phyloP scores from a whole-genome alignment of 2,797 vertebrate genomes.

The Epinephelus malabaricus region DNA sequence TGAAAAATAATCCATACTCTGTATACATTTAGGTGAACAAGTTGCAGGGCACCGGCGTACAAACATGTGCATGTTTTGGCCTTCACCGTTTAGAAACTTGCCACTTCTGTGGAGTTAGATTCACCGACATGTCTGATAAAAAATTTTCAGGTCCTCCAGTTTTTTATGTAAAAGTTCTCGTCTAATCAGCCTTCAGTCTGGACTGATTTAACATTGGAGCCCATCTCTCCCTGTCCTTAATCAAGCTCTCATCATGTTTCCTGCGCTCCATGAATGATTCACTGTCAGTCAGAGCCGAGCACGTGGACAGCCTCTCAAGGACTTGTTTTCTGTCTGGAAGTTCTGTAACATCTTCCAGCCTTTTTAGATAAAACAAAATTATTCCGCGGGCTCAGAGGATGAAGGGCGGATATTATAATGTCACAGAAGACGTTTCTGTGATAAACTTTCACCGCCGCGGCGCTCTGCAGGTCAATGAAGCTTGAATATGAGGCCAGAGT shows the following conservation, averaged over 20 bases:
- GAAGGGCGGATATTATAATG: conserved; percentile 36
- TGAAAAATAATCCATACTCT: conserved; percentile 26
- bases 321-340: conserved; percentile 65
- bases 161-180: conserved; percentile 54
- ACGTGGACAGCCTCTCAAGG: conserved; percentile 71
- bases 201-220: conserved; percentile 70
- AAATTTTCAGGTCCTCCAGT: not conserved
- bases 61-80: conserved; percentile 24
- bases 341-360: conserved; percentile 53
- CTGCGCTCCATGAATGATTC: conserved; percentile 73
- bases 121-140: not conserved
- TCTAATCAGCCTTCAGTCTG: conserved; percentile 69
- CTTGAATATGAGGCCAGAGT: conserved; percentile 28
- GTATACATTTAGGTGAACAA: conserved; percentile 13
- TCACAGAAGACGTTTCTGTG: conserved; percentile 37
- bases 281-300: conserved; percentile 71
- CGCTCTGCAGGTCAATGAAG: conserved; percentile 35
- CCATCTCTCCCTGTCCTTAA: conserved; percentile 69
- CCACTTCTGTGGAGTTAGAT: conserved; percentile 1
- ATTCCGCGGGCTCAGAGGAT: conserved; percentile 19
- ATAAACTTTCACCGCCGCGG: conserved; percentile 26
- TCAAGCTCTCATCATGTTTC: conserved; percentile 80
- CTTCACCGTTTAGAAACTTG: conserved; percentile 24
- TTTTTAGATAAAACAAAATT: conserved; percentile 58
- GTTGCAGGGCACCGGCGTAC: not conserved